phyloP scores from a whole-genome alignment of 2,888 invertebrate genomes.

The Physocephala rufipes region DNA sequence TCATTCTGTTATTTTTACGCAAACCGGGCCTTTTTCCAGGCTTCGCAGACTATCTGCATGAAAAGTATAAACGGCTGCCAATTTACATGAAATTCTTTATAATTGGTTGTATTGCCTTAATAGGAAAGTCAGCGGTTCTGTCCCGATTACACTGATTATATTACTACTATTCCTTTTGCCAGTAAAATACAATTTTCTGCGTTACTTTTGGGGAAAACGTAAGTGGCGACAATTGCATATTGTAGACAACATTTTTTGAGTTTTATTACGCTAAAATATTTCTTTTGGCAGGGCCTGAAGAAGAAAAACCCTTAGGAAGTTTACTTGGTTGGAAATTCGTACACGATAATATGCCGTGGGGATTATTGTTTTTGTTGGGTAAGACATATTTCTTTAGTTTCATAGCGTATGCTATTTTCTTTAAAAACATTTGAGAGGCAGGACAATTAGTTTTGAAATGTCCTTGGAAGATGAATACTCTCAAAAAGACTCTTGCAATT shows the following conservation, averaged over 20 bases:
- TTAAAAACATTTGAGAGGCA: slow-evolving; percentile 38
- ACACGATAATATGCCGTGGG: slow-evolving; percentile 86
- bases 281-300: neutral
- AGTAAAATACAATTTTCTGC: slow-evolving; percentile 75
- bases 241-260: slow-evolving; percentile 57
- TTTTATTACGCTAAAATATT: neutral
- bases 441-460: too few species aligned
- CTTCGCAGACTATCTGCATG: slow-evolving; percentile 72
- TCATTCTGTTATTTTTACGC: slow-evolving; percentile 84
- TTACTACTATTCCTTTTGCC: slow-evolving; percentile 83
- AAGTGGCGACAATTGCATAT: slow-evolving; percentile 9
- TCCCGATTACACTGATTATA: slow-evolving; percentile 79
- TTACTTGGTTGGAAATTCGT: slow-evolving; percentile 82
- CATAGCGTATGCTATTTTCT: too few species aligned
- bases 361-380: slow-evolving; percentile 81
- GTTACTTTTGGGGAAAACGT: slow-evolving; percentile 68
- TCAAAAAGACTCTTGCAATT: too few species aligned
- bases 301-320: slow-evolving; percentile 59
- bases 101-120: slow-evolving; percentile 3
- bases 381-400: slow-evolving; percentile 33
- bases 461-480: neutral
- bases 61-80: too few species aligned
- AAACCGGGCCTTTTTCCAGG: slow-evolving; percentile 85
- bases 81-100: too few species aligned
- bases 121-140: slow-evolving; percentile 59